Evolutionary conservation across 2,113 vertebrate species (phyloP).

Genomic region (Nyctibius bracteatus): DNA sequence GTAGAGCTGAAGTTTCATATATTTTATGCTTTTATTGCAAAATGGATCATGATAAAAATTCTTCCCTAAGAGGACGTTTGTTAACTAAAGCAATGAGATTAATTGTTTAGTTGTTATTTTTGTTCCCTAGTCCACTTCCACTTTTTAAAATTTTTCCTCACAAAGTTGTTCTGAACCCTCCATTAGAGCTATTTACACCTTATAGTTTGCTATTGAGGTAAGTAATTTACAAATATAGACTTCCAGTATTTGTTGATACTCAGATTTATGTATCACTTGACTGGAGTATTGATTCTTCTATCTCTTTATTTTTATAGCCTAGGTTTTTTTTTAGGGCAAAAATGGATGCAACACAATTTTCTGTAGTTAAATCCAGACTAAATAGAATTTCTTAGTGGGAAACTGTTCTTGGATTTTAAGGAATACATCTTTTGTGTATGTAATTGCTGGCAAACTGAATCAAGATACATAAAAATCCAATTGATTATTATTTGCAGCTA

Average conservation of each 20-base stretch:
- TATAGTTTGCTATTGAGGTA: background rate
- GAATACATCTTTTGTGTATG: background rate
- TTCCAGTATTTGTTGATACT: background rate
- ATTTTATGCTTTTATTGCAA: background rate
- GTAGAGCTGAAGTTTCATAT: background rate
- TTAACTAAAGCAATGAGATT: background rate
- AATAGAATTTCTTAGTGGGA: background rate
- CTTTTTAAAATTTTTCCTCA: background rate
- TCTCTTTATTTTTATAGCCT: background rate
- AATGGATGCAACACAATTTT: background rate
- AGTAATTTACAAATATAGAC: background rate
- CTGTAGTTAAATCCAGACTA: background rate
- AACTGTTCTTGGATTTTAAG: background rate
- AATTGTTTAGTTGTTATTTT: background rate
- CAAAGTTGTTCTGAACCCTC: background rate
- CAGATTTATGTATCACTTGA: conserved; percentile 27
- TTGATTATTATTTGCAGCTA: background rate
- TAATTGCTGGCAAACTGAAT: background rate
- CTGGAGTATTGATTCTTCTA: conserved; percentile 16
- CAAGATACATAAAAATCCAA: background rate
- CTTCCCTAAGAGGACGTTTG: background rate
- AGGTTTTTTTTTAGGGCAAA: background rate
- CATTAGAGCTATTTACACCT: background rate
- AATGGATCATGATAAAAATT: background rate
- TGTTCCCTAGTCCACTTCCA: background rate